A percentile compares a stretch with the other conserved stretches of the same genome.
Conservation (phyloP, 2,888 invertebrate genomes). For the Phlogophora meticulosa region DNA sequence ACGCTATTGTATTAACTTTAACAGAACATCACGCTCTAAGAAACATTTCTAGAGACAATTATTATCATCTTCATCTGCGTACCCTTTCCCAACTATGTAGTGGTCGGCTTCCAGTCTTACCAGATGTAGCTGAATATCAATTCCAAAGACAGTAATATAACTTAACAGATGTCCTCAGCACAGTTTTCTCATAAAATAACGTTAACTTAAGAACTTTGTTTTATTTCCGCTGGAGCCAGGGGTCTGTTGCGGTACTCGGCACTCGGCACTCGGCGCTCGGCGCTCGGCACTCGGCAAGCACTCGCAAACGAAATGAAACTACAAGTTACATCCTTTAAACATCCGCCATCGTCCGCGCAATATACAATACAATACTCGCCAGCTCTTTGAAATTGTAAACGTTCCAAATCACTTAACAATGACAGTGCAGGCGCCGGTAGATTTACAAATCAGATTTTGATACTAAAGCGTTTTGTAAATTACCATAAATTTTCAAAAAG, state of each 20-base stretch:
- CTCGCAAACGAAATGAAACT: slow-evolving; percentile 3
- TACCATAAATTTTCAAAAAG: too few species aligned
- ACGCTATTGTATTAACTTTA: background rate
- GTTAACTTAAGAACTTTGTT: background rate
- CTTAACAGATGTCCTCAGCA: background rate
- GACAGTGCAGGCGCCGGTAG: too few species aligned
- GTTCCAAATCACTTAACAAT: slow-evolving; percentile 1
- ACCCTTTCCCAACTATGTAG: too few species aligned
- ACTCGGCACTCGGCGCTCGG: background rate
- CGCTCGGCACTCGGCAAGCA: background rate
- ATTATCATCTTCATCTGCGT: too few species aligned
- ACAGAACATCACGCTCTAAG: background rate
- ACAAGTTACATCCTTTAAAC: background rate
- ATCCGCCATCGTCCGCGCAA: background rate
- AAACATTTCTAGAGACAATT: too few species aligned
- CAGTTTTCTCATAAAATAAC: slow-evolving; percentile 11
- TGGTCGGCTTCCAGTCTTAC: too few species aligned
- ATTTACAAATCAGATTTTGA: background rate
- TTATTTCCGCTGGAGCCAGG: slow-evolving; percentile 11
- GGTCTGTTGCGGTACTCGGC: background rate
- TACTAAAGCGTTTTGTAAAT: background rate
- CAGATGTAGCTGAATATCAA: too few species aligned
- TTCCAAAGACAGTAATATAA: background rate
- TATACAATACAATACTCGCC: slow-evolving; percentile 27
- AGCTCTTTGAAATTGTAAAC: background rate